A percentile compares a stretch with the other conserved stretches of the same genome.
These are phyloP conservation scores for Pachypanchax playfairii DNA, from an alignment of 2,113 vertebrate species.

Conservation along the genomic window DNA sequence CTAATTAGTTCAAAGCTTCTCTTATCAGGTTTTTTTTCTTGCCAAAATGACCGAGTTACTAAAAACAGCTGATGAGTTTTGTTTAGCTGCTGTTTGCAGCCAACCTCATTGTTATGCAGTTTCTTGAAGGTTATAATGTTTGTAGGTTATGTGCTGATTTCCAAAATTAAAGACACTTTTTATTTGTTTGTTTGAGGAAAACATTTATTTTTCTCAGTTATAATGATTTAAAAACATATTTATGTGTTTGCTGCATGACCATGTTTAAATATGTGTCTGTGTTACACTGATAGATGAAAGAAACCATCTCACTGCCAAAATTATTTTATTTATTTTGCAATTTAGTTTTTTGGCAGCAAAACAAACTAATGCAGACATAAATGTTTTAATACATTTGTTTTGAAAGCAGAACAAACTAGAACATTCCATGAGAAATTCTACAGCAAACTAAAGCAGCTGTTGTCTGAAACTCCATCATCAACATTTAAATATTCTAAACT, in stretches of 20 bases:
- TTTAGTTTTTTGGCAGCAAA: slow-evolving; percentile 28
- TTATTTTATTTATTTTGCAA: slow-evolving; percentile 24
- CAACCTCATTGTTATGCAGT: neutral
- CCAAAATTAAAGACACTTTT: neutral
- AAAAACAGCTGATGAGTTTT: neutral
- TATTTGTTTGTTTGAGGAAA: neutral
- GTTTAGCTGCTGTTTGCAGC: neutral
- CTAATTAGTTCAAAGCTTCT: slow-evolving; percentile 33
- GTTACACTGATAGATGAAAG: slow-evolving; percentile 16
- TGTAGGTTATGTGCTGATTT: neutral
- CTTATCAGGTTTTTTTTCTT: slow-evolving; percentile 16
- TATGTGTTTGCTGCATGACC: neutral
- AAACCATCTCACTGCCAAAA: slow-evolving; percentile 8
- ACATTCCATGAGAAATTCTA: too few relatives aligned
- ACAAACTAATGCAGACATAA: too few relatives aligned
- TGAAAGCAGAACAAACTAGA: too few relatives aligned
- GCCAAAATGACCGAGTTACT: slow-evolving; percentile 8
- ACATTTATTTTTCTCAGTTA: neutral
- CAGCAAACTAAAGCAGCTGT: too few relatives aligned
- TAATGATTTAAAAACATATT: slow-evolving; percentile 4
- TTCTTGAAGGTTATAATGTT: neutral
- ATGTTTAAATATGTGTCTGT: neutral
- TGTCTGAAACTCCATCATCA: too few relatives aligned
- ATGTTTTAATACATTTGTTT: too few relatives aligned
- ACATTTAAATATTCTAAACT: too few relatives aligned